These are phyloP conservation scores for Rhizomys pruinosus DNA, from an alignment of 2,113 vertebrate genomes.

Conservation along the genomic window DNA sequence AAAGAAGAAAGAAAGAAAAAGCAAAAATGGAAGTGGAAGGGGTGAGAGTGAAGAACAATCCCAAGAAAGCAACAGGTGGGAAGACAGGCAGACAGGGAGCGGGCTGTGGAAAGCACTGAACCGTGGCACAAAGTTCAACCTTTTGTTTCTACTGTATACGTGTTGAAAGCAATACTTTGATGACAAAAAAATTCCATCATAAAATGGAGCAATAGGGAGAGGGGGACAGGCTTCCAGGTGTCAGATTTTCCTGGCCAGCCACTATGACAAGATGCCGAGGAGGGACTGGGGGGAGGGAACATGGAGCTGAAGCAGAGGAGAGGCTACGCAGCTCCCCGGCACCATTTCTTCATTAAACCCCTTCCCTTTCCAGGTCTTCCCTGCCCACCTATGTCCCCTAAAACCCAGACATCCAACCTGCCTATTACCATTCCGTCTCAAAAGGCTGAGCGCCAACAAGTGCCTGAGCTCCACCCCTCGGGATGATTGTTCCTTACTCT, in stretches of 20 bases:
- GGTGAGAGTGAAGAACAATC: background rate
- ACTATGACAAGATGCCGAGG: conserved; percentile 43
- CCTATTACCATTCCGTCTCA: background rate
- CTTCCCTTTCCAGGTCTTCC: background rate
- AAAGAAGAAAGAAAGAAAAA: background rate
- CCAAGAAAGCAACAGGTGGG: background rate
- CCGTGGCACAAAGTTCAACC: background rate
- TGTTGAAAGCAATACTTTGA: background rate
- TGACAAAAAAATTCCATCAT: background rate
- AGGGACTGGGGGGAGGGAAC: too few species aligned
- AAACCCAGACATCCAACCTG: conserved; percentile 2
- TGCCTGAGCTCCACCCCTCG: background rate
- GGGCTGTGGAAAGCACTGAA: background rate
- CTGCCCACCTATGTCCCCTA: background rate
- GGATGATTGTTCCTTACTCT: background rate
- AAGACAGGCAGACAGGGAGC: too few species aligned
- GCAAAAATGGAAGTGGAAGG: background rate
- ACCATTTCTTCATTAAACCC: background rate
- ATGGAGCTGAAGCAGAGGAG: background rate
- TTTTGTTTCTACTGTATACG: background rate
- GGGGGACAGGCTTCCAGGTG: background rate
- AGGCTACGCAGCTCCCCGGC: background rate
- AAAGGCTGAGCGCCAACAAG: background rate
- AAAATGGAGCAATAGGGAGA: background rate
- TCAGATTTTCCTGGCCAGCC: conserved; percentile 32